Evolutionary conservation across 2,113 vertebrate genomes (phyloP).

Genomic region (Pandion haliaetus): DNA sequence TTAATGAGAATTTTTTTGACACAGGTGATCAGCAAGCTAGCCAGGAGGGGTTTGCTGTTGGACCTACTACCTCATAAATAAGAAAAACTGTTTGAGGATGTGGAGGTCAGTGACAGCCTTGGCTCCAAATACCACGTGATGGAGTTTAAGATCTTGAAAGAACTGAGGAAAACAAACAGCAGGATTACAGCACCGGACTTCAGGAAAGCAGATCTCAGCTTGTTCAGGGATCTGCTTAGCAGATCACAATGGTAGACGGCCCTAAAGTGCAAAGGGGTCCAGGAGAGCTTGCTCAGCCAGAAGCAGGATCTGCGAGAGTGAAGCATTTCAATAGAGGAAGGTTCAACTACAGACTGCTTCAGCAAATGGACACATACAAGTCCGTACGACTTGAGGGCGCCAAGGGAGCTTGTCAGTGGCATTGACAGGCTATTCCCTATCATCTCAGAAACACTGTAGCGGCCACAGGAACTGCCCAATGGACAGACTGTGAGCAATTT

Average conservation of each 20-base stretch:
- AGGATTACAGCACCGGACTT: background rate
- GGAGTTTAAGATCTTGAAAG: background rate
- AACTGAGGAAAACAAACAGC: background rate
- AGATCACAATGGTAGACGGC: background rate
- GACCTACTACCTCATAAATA: background rate
- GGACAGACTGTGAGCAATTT: background rate
- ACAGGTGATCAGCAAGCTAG: background rate
- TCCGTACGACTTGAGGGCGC: accelerated
- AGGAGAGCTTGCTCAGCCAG: background rate
- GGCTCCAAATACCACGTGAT: background rate
- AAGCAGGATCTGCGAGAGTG: background rate
- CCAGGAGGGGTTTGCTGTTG: background rate
- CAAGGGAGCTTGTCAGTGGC: background rate
- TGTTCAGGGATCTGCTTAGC: background rate
- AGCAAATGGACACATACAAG: background rate
- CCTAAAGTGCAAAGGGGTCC: background rate
- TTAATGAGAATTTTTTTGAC: background rate
- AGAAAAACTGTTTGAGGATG: background rate
- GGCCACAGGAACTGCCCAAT: background rate
- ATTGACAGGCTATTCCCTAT: background rate
- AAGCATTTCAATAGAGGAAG: accelerated
- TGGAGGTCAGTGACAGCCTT: background rate
- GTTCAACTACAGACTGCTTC: background rate
- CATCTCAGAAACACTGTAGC: background rate
- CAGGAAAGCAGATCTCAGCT: background rate